Evolutionary conservation across 2,888 invertebrate genomes (phyloP), one percentile per base, ranked within the genome.

Genomic region (Gibbula magus): DNA sequence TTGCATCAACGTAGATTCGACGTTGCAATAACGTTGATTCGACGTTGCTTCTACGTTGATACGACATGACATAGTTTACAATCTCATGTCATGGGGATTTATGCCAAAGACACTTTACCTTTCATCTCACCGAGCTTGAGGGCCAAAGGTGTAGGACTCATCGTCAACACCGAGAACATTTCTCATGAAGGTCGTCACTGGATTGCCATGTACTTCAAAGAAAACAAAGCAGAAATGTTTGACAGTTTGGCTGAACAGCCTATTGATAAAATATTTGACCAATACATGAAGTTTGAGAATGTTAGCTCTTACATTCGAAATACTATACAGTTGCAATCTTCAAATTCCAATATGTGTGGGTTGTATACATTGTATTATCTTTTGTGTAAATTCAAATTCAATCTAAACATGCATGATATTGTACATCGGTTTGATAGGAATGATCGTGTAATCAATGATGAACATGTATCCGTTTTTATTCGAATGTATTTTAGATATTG

Each of bases 141-240:
- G 3, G 70, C 18, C 10, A 35, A 39, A 10, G 70, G 70, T 35
- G 39, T 39, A 18, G 70, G 70, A 7, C 70, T 70, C n/a, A 70
- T 70, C 3, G 70, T 70, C 32, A 70, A 70, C n/a, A 70, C 70
- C 16, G 70, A 35, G 20, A 20, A 10, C 1, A 70, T 18, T n/a
- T 0, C 1, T 16, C 29, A 5, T 0, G 20, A 0, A n/a, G 70
- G 70, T 45, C 70, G 70, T 18, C 70, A 70, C 70, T 70, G 70
- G 70, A 70, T 70, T 35, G 70, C 20, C 45, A 70, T 70, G 70
- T 70, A 70, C n/a, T 39, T 70, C 70, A 70, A 39, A 35, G 70
- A n/a, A 2, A 70, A 35, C n/a, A 70, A 35, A 39, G 70, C 70
- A 32, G 70, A 70, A 70, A 2, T 70, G 2, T 70, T 35, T 0